phyloP scores from a whole-genome alignment of 2,113 vertebrate genomes.

The Heterochromis multidens region DNA sequence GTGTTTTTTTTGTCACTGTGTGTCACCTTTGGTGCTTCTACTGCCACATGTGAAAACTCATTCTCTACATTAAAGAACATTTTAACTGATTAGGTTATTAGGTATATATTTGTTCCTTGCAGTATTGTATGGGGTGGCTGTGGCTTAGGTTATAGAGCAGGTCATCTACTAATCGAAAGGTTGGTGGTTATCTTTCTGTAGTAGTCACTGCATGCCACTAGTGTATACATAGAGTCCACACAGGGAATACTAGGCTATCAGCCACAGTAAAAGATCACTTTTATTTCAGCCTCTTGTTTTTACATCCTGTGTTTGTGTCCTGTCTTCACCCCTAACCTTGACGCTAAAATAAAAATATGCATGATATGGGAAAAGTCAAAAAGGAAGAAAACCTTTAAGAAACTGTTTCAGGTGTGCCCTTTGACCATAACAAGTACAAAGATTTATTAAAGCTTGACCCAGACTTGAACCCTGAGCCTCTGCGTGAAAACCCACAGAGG shows the following conservation, averaged over 20 bases:
- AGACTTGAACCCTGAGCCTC: neutral
- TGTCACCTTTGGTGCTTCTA: neutral
- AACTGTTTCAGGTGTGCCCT: neutral
- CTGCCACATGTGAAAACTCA: neutral
- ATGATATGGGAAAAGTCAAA: neutral
- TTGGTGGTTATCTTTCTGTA: no score
- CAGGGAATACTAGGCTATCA: no score
- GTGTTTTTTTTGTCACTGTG: no score
- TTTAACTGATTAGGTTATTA: no score
- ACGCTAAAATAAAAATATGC: neutral
- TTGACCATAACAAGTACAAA: neutral
- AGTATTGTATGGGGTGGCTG: no score
- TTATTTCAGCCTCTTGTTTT: neutral
- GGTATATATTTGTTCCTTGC: no score
- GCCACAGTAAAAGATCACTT: neutral
- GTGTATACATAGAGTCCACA: no score
- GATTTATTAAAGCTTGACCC: neutral
- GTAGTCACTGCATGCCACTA: no score
- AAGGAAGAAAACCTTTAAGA: neutral
- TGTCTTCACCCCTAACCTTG: neutral
- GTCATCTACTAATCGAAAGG: no score
- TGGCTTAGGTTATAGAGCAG: no score
- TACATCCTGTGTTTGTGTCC: neutral
- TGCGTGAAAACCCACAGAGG: neutral
- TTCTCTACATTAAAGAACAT: neutral